Conservation (phyloP, 1,140 invertebrate species). For the Dendroctonus ponderosae region DNA sequence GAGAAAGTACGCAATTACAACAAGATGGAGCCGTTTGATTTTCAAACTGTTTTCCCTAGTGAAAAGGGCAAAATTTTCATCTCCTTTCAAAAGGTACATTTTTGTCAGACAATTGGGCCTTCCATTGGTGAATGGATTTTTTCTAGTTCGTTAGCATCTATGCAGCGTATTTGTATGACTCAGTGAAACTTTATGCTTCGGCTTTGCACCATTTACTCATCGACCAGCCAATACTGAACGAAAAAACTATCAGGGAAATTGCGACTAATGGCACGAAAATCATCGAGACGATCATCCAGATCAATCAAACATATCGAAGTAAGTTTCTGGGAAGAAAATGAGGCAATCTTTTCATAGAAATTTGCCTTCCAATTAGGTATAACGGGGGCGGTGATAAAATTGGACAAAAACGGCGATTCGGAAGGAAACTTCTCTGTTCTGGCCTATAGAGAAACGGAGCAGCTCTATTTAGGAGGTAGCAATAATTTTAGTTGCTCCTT, state of each 20-base stretch:
- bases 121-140: constrained; percentile 8
- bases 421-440: constrained; percentile 96
- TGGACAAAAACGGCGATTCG: constrained; percentile 91
- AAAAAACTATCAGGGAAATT: constrained; percentile 67
- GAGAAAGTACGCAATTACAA: constrained; percentile 76
- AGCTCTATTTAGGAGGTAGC: constrained; percentile 40
- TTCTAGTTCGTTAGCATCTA: constrained; percentile 85
- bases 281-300: constrained; percentile 73
- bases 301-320: constrained; percentile 76
- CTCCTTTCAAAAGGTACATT: constrained; percentile 51
- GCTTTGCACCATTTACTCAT: constrained; percentile 75
- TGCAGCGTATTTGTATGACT: constrained; percentile 95
- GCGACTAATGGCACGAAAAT: constrained; percentile 75
- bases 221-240: constrained; percentile 57
- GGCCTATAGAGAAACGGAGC: constrained; percentile 51
- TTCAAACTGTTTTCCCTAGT: constrained; percentile 49
- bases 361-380: constrained; percentile 66
- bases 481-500: constrained; percentile 68
- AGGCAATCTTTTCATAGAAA: constrained; percentile 6
- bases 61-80: constrained; percentile 42
- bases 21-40: constrained; percentile 71
- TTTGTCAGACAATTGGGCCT: too few relatives aligned
- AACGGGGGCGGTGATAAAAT: constrained; percentile 83
- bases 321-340: constrained; percentile 29
- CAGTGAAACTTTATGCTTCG: constrained; percentile 86